Evolutionary conservation across 2,888 invertebrate genomes (phyloP).

Genomic region (Antheraea assamensis): DNA sequence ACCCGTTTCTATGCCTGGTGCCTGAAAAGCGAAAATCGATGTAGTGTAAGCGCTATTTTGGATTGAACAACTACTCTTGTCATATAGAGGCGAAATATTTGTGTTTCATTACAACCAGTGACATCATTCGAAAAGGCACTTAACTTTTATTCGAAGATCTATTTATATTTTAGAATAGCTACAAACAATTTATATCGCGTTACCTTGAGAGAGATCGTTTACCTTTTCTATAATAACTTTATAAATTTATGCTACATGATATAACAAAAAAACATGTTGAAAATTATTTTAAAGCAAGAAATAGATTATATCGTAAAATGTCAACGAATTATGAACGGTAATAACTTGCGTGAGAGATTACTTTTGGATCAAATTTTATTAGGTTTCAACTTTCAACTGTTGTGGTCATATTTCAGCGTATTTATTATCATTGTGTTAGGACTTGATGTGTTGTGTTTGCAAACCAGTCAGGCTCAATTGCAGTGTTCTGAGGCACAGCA

Average conservation of each 20-base stretch:
- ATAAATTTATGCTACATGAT: background rate
- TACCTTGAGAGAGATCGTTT: constrained; percentile 9
- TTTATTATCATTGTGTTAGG: too few species aligned
- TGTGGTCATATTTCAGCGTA: too few species aligned
- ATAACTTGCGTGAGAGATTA: background rate
- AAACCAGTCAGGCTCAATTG: too few species aligned
- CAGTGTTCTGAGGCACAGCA: too few species aligned
- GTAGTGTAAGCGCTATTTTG: background rate
- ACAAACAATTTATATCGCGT: background rate
- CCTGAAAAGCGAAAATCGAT: background rate
- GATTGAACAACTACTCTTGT: too few species aligned
- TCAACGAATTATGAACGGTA: background rate
- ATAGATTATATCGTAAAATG: constrained; percentile 9
- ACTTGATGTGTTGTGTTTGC: too few species aligned
- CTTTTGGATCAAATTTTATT: background rate
- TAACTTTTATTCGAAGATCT: background rate
- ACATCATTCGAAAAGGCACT: background rate
- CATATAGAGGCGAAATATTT: background rate
- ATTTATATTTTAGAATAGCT: background rate
- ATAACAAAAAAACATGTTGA: background rate
- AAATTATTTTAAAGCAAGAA: constrained; percentile 2
- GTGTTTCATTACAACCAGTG: background rate
- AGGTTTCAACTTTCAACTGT: too few species aligned
- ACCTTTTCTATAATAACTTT: constrained; percentile 3
- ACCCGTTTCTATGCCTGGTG: background rate